Evolutionary conservation across 2,888 invertebrate genomes (phyloP), one percentile per base, ranked within the genome.

Genomic region (Exephanes ischioxanthus): DNA sequence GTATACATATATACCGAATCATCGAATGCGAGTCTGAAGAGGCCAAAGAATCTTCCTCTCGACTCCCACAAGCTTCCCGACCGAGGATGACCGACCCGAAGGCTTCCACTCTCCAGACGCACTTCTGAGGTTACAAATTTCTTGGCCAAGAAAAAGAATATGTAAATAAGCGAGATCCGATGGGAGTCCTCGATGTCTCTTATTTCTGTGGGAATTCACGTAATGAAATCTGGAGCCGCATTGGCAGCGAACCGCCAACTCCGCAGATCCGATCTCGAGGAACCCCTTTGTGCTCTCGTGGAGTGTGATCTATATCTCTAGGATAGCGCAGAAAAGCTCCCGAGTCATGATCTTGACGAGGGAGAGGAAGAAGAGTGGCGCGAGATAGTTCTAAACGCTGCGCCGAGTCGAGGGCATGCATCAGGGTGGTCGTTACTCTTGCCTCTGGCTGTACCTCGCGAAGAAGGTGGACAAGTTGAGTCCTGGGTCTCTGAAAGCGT

Each of bases 391-490:
- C 85, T 80, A 84, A 87, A 84, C 76, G 80, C 76, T 72, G 71
- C 30, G 63, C 51, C 80, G 67, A 83, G 41, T 77, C 63, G 80
- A 80, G 72, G 58, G 61, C 81, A 83, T 85, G 83, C 86, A 85
- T 84, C 87, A 87, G 88, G 88, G 88, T 88, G 88, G 88, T 88
- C 88, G 88, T 84, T 86, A 92, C 90, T 93, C 91, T 93, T 93
- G 92, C 88, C 91, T 84, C 89, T 89, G 92, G 92, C 92, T 93
- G 93, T 93, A 92, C 91, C 89, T 85, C 88, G 88, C 91, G 91
- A 91, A 91, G 91, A 93, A 93, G 93, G 93, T 93, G 93, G 93
- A 94, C 93, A 94, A 93, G 92, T 93, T 92, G 92, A 93, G 92
- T 92, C 91, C 90, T 91, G 90, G 90, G 92, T 92, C 93, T 94